phyloP scores from a whole-genome alignment of 2,888 invertebrate genomes.

The Trichopoda pennipes region DNA sequence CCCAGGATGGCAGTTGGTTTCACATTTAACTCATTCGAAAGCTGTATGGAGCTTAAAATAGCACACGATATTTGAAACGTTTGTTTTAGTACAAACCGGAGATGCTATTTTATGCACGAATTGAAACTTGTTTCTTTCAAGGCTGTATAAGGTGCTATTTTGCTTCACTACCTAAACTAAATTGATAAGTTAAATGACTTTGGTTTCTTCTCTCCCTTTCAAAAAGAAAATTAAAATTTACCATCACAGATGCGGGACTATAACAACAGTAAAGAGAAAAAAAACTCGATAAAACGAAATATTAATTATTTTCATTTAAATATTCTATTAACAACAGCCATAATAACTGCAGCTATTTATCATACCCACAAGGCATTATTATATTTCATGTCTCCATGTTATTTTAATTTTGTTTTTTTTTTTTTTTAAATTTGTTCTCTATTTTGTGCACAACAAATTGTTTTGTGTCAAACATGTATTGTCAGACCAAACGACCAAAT shows the following conservation, averaged over 20 bases:
- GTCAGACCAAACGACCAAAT: slow-evolving; percentile 35
- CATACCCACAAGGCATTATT: slow-evolving; percentile 46
- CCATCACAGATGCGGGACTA: background rate
- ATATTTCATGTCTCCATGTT: slow-evolving; percentile 44
- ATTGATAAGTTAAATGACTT: too few species aligned
- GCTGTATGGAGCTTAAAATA: too few species aligned
- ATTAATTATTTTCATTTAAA: slow-evolving; percentile 35
- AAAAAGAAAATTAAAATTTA: too few species aligned
- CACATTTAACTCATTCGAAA: too few species aligned
- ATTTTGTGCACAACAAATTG: slow-evolving; percentile 49
- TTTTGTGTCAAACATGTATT: slow-evolving; percentile 54
- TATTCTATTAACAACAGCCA: slow-evolving; percentile 21
- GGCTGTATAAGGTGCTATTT: too few species aligned
- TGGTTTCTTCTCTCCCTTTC: too few species aligned
- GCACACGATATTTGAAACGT: too few species aligned
- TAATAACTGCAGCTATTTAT: slow-evolving; percentile 16
- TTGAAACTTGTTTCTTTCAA: too few species aligned
- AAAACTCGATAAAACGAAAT: slow-evolving; percentile 4
- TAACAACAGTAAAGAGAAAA: background rate
- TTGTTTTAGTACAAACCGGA: too few species aligned
- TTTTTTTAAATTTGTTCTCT: background rate
- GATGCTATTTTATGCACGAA: too few species aligned
- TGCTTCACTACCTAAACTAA: too few species aligned
- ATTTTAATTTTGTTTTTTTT: slow-evolving; percentile 15
- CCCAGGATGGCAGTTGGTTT: too few species aligned